These are phyloP conservation scores for Sarcophaga caerulescens DNA, from an alignment of 2,888 invertebrate genomes.

Conservation along the genomic window DNA sequence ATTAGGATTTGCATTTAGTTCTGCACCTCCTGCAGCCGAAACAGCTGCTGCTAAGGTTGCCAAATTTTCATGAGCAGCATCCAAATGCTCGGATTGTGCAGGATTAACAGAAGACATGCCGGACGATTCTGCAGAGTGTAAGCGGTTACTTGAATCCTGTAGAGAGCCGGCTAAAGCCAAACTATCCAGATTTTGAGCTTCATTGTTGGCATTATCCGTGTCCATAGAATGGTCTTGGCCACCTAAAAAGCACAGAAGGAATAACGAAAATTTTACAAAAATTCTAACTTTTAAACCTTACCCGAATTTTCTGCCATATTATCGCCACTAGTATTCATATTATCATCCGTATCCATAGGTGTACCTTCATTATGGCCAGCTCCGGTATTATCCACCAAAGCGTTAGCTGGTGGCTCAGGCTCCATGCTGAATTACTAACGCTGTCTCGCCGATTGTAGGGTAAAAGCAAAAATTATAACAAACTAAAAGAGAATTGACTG, in stretches of 20 bases:
- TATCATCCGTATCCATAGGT: constrained; percentile 62
- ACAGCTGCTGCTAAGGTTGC: constrained; percentile 60
- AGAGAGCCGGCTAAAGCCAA: neutral
- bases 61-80: constrained; percentile 59
- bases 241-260: neutral
- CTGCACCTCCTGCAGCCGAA: constrained; percentile 57
- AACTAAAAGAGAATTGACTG: neutral
- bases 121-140: neutral
- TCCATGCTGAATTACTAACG: constrained; percentile 37
- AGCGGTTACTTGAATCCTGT: constrained; percentile 13
- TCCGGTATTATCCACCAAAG: constrained; percentile 27
- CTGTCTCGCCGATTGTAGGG: neutral
- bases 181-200: constrained; percentile 25
- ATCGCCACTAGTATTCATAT: constrained; percentile 31
- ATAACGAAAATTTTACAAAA: neutral
- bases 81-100: constrained; percentile 35
- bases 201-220: constrained; percentile 29
- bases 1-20: constrained; percentile 38
- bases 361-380: constrained; percentile 7
- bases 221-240: constrained; percentile 30
- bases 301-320: constrained; percentile 30
- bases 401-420: constrained; percentile 13
- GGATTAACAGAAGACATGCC: neutral
- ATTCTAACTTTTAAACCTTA: neutral
- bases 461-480: neutral